Base-by-base conservation (phyloP, 2,888 invertebrate species). In the Harpagoxenus sublaevis region DNA sequence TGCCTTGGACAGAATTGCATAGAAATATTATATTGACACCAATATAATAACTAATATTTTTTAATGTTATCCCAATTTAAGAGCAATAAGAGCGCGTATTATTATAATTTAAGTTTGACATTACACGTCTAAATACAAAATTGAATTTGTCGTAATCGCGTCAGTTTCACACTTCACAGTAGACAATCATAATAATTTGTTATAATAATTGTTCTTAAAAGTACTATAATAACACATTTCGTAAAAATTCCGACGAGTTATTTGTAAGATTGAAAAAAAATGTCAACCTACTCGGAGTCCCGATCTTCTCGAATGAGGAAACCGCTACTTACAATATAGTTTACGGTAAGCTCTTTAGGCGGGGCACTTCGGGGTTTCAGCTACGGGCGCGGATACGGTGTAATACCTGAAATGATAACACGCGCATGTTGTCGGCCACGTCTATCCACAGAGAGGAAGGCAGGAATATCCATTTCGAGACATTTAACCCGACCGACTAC, bases 391-490 rank as follows among this genome's bases (percentile, higher is more conserved):
- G 65, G 23, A 39, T 48, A 31, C 31, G n/a, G 12, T 71, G 66
- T 92, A 93, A 92, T 93, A 93, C 92, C 91, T 89, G 92, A 91
- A 93, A 92, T 89, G 90, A 90, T 92, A 93, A 91, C 91, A 90
- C 89, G 90, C 87, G 90, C 89, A 88, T 89, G 91, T 90, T 89
- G 89, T 86, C 86, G 84, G 84, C 86, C 89, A 85, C 87, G 87
- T 85, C 87, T 89, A 84, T 51, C 89, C 81, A 81, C 70, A 51
- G 28, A 73, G 48, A 71, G 39, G 35, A 42, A 55, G 79, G 70
- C 86, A 86, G 88, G 89, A 90, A 93, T 93, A 94, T 94, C 91
- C 92, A 94, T 94, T 93, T 93, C 93, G 91, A 91, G 92, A 93
- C 90, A 93, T 94, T 93, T 93, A 93, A 94, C 91, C 92, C 91